phyloP scores from a whole-genome alignment of 2,797 vertebrate genomes.

The Sebastes cheni region DNA sequence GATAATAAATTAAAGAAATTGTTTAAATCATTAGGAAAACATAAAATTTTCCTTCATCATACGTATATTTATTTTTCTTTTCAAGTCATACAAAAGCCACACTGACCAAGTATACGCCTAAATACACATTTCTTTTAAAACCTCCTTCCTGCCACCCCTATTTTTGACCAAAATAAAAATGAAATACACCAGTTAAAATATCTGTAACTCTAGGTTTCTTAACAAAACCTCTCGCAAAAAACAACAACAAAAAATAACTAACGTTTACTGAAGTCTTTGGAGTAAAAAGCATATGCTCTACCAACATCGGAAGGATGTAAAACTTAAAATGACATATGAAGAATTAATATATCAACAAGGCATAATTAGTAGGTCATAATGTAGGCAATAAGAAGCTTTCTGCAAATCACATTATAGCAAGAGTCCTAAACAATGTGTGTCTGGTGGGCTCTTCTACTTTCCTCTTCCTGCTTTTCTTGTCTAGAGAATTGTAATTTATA shows the following conservation, averaged over 20 bases:
- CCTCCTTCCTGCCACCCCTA: not conserved
- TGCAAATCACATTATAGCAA: not conserved
- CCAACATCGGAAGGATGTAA: not conserved
- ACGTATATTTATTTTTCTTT: not conserved
- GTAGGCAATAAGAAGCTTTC: not conserved
- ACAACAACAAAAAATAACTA: too few relatives aligned
- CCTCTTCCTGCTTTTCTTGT: not conserved
- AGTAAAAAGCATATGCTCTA: not conserved
- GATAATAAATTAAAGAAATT: not conserved
- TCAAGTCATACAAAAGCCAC: not conserved
- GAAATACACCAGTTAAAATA: not conserved
- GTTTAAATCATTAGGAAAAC: not conserved
- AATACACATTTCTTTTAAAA: not conserved
- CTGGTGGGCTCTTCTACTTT: not conserved
- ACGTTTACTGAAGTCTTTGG: not conserved
- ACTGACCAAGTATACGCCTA: not conserved
- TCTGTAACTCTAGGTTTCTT: too few relatives aligned
- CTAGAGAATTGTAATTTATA: not conserved
- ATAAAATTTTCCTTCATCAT: not conserved
- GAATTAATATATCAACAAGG: too few relatives aligned
- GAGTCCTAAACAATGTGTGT: not conserved
- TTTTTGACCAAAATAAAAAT: not conserved
- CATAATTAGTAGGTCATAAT: not conserved
- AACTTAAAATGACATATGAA: not conserved
- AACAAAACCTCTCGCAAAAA: too few relatives aligned